A percentile compares a stretch with the other conserved stretches of the same genome.
phyloP scores from a whole-genome alignment of 2,888 invertebrate genomes.

The Protodeltote pygarga region DNA sequence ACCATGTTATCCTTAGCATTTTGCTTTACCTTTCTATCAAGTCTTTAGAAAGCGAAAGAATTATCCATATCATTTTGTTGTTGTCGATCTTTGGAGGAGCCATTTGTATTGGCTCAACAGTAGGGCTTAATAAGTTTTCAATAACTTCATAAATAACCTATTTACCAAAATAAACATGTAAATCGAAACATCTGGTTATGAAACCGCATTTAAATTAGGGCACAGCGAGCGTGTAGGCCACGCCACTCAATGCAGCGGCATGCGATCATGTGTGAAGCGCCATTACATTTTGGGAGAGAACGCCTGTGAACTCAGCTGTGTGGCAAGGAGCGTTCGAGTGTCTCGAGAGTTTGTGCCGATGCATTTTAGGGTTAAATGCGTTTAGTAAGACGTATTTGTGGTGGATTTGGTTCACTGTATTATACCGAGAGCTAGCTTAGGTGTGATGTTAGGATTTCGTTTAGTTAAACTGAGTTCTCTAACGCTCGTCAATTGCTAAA shows the following conservation, averaged over 20 bases:
- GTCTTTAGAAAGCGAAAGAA: no score
- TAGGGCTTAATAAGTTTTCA: no score
- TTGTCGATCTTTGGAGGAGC: no score
- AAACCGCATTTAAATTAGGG: conserved; percentile 68
- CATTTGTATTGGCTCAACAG: no score
- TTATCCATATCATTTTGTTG: no score
- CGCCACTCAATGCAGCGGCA: conserved; percentile 35
- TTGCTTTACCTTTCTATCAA: no score
- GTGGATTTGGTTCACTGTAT: neutral
- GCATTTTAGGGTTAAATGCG: conserved; percentile 23
- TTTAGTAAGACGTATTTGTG: conserved; percentile 7
- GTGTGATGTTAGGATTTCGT: neutral
- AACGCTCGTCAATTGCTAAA: no score
- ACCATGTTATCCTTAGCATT: no score
- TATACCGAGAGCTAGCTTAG: neutral
- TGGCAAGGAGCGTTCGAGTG: conserved; percentile 19
- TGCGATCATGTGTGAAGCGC: conserved; percentile 30
- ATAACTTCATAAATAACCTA: no score
- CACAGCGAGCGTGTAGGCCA: conserved; percentile 54
- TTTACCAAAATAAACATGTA: no score
- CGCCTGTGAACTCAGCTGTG: conserved; percentile 26
- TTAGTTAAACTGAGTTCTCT: no score
- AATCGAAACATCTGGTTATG: conserved; percentile 51
- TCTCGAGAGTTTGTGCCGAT: conserved; percentile 20
- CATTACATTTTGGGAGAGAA: conserved; percentile 32